These are phyloP conservation scores for Ganaspis brasiliensis DNA, from an alignment of 2,888 invertebrate genomes.

Conservation along the genomic window DNA sequence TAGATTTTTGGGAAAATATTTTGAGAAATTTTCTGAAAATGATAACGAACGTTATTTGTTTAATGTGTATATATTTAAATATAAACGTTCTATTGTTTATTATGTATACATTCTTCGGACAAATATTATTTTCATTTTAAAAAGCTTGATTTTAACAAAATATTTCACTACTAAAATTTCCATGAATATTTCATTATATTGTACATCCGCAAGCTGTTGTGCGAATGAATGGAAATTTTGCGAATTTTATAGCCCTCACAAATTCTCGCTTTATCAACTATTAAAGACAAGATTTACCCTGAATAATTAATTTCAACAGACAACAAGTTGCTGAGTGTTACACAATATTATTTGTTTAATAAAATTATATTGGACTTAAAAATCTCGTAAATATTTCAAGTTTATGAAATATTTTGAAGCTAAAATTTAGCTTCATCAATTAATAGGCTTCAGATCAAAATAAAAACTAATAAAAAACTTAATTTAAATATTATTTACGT, in stretches of 20 bases:
- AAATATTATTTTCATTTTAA: neutral
- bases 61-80: neutral
- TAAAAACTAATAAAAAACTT: no score
- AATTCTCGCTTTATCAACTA: neutral
- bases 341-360: neutral
- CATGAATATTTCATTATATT: neutral
- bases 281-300: neutral
- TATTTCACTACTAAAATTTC: neutral
- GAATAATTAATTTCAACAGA: neutral
- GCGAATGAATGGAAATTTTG: neutral
- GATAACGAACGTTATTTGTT: no score
- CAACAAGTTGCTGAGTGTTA: no score
- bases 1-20: neutral
- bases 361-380: no score
- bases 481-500: no score
- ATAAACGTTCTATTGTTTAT: no score
- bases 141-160: neutral
- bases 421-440: no score
- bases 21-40: neutral
- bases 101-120: neutral
- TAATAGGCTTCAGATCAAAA: no score
- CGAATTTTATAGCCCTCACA: neutral
- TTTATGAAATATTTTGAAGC: neutral
- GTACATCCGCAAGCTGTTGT: constrained; percentile 1
- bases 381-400: no score